phyloP scores from a whole-genome alignment of 2,888 invertebrate genomes.

The Pollenia amentaria region DNA sequence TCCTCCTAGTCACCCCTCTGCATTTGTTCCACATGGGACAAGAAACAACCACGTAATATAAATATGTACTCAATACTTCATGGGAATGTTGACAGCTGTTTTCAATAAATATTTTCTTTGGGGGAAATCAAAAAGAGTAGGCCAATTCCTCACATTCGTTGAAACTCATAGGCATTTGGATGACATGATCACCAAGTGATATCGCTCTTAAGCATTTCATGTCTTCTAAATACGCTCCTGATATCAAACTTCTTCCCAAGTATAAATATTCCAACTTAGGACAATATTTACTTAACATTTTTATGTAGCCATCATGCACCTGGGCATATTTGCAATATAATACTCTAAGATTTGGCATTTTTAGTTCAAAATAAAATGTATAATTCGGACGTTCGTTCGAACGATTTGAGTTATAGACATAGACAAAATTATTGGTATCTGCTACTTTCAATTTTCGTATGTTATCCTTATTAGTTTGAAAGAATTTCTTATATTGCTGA shows the following conservation, averaged over 20 bases:
- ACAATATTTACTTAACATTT: conserved; percentile 61
- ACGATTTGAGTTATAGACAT: conserved; percentile 62
- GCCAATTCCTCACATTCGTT: neutral
- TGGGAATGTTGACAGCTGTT: conserved; percentile 62
- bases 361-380: conserved; percentile 65
- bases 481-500: conserved; percentile 67
- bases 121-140: neutral
- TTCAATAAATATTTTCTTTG: neutral
- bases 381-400: conserved; percentile 57
- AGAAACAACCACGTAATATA: conserved; percentile 6
- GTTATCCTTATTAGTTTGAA: conserved; percentile 58
- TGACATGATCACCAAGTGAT: neutral
- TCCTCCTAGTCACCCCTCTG: conserved; percentile 54
- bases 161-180: neutral
- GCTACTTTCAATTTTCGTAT: conserved; percentile 58
- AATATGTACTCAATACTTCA: neutral
- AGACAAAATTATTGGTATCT: conserved; percentile 56
- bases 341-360: conserved; percentile 59
- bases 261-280: conserved; percentile 63
- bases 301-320: conserved; percentile 60
- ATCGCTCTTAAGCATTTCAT: conserved; percentile 22
- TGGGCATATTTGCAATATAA: conserved; percentile 29
- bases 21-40: neutral
- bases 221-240: conserved; percentile 58
- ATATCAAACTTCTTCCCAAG: conserved; percentile 42